A percentile compares a stretch with the other conserved stretches of the same genome.
These are phyloP conservation scores for Oconnorella tubifera DNA, from an alignment of 2,888 invertebrate species.

Conservation along the genomic window DNA sequence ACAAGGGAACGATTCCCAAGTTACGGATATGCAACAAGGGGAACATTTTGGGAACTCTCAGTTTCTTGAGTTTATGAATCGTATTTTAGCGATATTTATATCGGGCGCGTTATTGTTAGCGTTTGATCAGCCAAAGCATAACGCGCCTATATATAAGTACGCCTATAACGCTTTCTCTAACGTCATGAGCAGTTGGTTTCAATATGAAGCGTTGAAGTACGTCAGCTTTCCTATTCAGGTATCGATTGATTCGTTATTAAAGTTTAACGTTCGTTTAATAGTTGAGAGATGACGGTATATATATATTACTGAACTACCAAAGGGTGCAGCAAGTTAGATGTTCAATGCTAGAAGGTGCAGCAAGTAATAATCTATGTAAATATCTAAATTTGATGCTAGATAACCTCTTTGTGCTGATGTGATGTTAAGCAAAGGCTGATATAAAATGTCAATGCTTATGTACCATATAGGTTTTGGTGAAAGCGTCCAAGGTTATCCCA, in stretches of 20 bases:
- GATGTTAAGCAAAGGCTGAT: no score
- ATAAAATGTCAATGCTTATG: no score
- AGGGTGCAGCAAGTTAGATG: no score
- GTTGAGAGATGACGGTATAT: no score
- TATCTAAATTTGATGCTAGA: no score
- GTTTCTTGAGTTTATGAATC: slow-evolving; percentile 92
- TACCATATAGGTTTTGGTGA: slow-evolving; percentile 58
- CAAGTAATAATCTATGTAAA: no score
- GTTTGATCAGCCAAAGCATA: slow-evolving; percentile 59
- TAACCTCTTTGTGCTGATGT: no score
- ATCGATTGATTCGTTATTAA: no score
- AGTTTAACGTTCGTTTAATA: no score
- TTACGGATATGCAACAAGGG: neutral
- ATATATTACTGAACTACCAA: no score
- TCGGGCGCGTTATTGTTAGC: slow-evolving; percentile 23
- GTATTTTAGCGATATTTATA: slow-evolving; percentile 69
- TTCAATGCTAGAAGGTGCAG: no score
- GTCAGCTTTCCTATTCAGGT: slow-evolving; percentile 97
- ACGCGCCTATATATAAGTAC: slow-evolving; percentile 88
- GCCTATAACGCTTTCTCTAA: slow-evolving; percentile 94
- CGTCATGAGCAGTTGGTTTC: slow-evolving; percentile 98
- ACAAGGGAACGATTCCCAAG: slow-evolving; percentile 14
- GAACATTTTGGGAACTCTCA: slow-evolving; percentile 81
- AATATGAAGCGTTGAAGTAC: slow-evolving; percentile 97
- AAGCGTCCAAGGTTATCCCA: slow-evolving; percentile 77